Evolutionary conservation across 2,888 invertebrate genomes (phyloP).

Genomic region (Harpagoxenus sublaevis): DNA sequence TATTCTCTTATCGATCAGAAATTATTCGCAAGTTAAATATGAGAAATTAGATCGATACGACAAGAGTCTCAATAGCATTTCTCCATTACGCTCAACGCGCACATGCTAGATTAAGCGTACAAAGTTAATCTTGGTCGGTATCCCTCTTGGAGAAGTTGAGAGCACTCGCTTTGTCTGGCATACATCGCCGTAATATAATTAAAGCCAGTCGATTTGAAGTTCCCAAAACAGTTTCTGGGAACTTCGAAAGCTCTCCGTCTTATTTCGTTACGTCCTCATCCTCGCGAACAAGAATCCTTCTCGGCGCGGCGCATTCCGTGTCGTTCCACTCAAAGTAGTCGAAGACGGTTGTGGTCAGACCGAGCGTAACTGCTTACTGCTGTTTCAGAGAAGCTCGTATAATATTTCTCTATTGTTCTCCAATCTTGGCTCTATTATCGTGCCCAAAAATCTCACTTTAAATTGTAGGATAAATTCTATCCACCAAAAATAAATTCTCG

Average conservation of each 20-base stretch:
- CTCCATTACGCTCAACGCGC: background rate
- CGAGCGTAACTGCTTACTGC: background rate
- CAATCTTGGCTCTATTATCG: background rate
- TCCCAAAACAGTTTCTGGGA: background rate
- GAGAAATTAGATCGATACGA: background rate
- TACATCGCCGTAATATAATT: constrained; percentile 31
- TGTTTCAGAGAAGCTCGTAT: background rate
- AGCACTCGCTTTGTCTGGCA: constrained; percentile 17
- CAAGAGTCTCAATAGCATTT: background rate
- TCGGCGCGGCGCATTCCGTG: background rate
- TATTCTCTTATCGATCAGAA: background rate
- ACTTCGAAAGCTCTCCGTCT: constrained; percentile 11
- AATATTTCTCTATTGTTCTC: background rate
- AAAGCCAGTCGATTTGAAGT: constrained; percentile 30
- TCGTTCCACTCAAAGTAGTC: constrained; percentile 10
- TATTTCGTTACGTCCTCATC: background rate
- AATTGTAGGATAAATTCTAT: background rate
- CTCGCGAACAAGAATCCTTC: background rate
- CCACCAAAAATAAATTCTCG: background rate
- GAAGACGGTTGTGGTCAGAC: constrained; percentile 16
- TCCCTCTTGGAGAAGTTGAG: background rate
- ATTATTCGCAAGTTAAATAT: background rate
- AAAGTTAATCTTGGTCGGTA: constrained; percentile 8
- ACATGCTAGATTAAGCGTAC: background rate
- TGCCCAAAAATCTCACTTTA: background rate